Conservation (phyloP, 2,113 vertebrate genomes). For the Desmodus rotundus region DNA sequence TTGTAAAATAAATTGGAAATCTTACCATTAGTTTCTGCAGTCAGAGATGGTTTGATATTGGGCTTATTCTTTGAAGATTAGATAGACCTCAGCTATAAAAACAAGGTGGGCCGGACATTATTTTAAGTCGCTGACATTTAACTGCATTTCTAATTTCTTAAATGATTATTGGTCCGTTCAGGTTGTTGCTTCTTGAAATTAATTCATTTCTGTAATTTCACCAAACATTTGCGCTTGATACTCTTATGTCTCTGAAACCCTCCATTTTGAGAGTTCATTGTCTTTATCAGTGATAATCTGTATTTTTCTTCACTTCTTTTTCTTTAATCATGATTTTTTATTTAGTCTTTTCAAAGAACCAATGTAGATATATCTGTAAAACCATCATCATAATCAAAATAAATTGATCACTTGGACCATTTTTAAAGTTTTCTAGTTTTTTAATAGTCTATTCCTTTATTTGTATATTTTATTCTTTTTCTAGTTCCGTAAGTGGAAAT, state of each 20-base stretch:
- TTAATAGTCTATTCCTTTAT: background rate
- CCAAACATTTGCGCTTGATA: background rate
- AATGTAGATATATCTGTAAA: background rate
- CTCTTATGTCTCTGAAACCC: background rate
- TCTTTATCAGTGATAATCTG: background rate
- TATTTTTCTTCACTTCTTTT: background rate
- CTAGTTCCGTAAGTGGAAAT: background rate
- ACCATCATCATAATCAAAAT: background rate
- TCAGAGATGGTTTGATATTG: background rate
- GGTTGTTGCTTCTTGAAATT: background rate
- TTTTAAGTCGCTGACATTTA: background rate
- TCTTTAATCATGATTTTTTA: background rate
- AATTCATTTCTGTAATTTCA: background rate
- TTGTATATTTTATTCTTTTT: background rate
- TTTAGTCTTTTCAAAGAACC: background rate
- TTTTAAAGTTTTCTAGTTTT: background rate
- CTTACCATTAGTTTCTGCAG: background rate
- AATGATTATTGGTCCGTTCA: background rate
- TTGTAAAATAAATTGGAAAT: background rate
- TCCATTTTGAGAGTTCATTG: background rate
- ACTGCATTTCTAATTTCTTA: background rate
- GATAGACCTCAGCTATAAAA: background rate
- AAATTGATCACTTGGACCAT: background rate
- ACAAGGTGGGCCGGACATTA: background rate
- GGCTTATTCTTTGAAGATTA: background rate